Percentiles rank a stretch among this genome's conserved stretches.
These are phyloP conservation scores for Leucoptera coffeella DNA, from an alignment of 2,888 invertebrate genomes.

Conservation along the genomic window DNA sequence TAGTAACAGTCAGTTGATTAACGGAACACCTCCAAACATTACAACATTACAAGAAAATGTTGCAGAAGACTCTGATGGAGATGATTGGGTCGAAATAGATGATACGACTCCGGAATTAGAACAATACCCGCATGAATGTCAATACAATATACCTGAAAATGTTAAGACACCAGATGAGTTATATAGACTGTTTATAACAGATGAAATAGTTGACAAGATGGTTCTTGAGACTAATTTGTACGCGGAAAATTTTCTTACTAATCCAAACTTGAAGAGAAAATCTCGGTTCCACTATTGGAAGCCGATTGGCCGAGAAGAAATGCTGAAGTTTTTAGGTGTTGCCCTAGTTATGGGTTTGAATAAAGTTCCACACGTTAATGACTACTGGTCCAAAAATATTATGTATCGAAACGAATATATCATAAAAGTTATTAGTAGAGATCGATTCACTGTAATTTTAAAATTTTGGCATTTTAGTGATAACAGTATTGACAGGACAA, in stretches of 20 bases:
- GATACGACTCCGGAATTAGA: background rate
- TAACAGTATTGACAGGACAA: slow-evolving; percentile 6
- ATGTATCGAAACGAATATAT: slow-evolving; percentile 10
- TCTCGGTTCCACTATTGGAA: background rate
- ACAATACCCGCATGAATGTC: background rate
- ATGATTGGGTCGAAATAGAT: too few relatives aligned
- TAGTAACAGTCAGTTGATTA: background rate
- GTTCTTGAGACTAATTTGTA: slow-evolving; percentile 7
- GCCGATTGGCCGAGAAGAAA: background rate
- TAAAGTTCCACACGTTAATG: slow-evolving; percentile 5
- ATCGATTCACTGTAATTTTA: slow-evolving; percentile 10
- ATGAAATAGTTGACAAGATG: slow-evolving; percentile 7
- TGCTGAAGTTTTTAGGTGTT: slow-evolving; percentile 2
- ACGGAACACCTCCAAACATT: too few relatives aligned
- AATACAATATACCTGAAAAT: slow-evolving; percentile 1
- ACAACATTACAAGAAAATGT: too few relatives aligned
- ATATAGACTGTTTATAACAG: slow-evolving; percentile 7
- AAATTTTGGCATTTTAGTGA: slow-evolving; percentile 12
- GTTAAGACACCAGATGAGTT: slow-evolving; percentile 6
- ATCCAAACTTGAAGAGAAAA: background rate
- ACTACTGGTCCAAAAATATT: slow-evolving; percentile 9
- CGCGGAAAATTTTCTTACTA: slow-evolving; percentile 3
- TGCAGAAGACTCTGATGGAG: too few relatives aligned
- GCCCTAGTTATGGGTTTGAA: slow-evolving; percentile 5
- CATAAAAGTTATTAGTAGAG: slow-evolving; percentile 9